Base-by-base conservation (phyloP, 2,113 vertebrate genomes). In the Apteryx mantelli region DNA sequence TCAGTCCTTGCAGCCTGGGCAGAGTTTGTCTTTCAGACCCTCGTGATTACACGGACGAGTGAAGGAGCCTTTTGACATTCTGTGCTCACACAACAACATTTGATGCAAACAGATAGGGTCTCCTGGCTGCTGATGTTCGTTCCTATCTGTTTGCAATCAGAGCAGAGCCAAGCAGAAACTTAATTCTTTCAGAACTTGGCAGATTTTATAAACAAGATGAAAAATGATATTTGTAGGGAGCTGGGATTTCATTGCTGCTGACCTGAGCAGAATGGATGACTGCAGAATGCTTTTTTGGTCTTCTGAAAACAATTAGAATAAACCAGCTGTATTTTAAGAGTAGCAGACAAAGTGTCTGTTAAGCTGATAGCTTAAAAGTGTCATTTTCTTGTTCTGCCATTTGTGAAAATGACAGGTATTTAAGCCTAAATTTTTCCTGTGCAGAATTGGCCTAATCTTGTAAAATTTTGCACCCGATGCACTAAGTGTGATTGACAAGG, bases 201-300 rank as follows among this genome's bases (percentile, higher is more conserved):
- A 86, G 75, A 60, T 40, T 52, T 76, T 52, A 82, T 80, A 86
- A 95, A 94, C 36, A 91, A 85, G 84, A 89, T 56, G 87, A 93
- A 96, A 97, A 86, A 83, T 74, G 7, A 64, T 94, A 82, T 89
- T 91, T 75, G 78, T 91, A 94, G 64, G 84, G 63, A 86, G 55
- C 16, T 81, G 71, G 30, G 28, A 16, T 93, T 96, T 89, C 68
- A 48, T 32, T 89, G 52, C 80, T 82, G 73, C 86, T 44, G 36
- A 46, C 24, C 78, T 66, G 91, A 95, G 38, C 50, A 69, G 75
- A 66, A 87, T 18, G 58, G n/a, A 46, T 61, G 60, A 84, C 38
- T 82, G 53, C 24, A 85, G 66, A 52, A 28, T 0, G 0, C 9
- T 50, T 85, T 40, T 88, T 63, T 60, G 64, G 3, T 78, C 66